Percentiles rank a stretch among this genome's conserved stretches.
phyloP scores from a whole-genome alignment of 2,888 invertebrate species.

The Lasioglossum morio region DNA sequence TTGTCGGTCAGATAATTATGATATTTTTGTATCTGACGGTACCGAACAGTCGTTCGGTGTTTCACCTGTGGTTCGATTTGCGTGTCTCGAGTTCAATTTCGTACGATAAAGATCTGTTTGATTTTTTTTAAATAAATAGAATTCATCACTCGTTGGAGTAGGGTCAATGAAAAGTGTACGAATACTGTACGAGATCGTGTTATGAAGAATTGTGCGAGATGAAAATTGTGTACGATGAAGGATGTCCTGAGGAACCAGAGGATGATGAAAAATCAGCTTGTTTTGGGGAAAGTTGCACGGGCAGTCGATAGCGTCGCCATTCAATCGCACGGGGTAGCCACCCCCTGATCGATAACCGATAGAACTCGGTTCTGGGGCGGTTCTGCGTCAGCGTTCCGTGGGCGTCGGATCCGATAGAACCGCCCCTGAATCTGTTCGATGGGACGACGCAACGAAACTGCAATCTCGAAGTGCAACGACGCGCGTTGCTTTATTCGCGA shows the following conservation, averaged over 20 bases:
- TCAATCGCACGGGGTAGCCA: constrained; percentile 26
- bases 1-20: neutral
- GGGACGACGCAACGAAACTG: constrained; percentile 34
- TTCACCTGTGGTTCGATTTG: neutral
- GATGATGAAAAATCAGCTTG: neutral
- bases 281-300: constrained; percentile 1
- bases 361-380: constrained; percentile 47
- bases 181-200: neutral
- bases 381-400: constrained; percentile 43
- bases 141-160: too few relatives aligned
- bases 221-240: neutral
- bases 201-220: neutral
- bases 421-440: constrained; percentile 53
- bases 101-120: neutral
- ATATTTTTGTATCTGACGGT: neutral
- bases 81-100: neutral
- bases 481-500: constrained; percentile 63
- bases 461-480: constrained; percentile 50
- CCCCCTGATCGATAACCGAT: constrained; percentile 63
- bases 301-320: constrained; percentile 39
- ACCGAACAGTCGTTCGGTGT: neutral
- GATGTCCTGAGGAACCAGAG: neutral
- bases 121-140: neutral
- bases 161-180: neutral
- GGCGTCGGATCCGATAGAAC: constrained; percentile 61